Conservation (phyloP, 2,113 vertebrate genomes). For the Cavia aperea region DNA sequence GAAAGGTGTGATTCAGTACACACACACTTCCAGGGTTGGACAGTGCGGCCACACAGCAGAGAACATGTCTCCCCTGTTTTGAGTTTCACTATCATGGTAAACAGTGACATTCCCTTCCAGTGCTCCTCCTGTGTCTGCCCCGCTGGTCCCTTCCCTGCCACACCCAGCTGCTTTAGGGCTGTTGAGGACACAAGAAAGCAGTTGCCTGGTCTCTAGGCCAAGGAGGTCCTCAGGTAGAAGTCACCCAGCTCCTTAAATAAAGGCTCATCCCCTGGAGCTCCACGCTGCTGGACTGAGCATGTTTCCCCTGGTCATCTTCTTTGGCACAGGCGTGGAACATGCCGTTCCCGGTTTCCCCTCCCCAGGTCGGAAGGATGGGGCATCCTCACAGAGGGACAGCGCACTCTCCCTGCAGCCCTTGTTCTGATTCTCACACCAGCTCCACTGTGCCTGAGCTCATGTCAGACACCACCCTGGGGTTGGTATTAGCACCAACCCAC, state of each 20-base stretch:
- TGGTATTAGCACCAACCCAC: rapidly evolving
- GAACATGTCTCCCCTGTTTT: not conserved
- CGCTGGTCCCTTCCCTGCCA: not conserved
- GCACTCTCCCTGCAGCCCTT: too few species aligned
- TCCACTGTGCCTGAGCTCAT: too few species aligned
- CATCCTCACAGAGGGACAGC: not conserved
- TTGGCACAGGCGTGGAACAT: not conserved
- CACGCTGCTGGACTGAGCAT: rapidly evolving
- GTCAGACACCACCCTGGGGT: not conserved
- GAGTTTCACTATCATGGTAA: not conserved
- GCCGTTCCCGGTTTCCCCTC: not conserved
- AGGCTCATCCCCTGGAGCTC: not conserved
- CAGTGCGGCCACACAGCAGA: not conserved
- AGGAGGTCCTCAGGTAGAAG: not conserved
- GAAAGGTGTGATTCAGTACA: not conserved
- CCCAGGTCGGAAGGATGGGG: not conserved
- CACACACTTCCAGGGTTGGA: rapidly evolving
- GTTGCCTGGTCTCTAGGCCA: not conserved
- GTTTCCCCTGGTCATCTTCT: not conserved
- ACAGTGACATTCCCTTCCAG: not conserved
- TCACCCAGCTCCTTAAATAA: not conserved
- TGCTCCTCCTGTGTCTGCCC: not conserved
- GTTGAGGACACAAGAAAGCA: not conserved
- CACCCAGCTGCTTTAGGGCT: not conserved
- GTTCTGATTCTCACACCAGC: not conserved